A percentile compares a stretch with the other conserved stretches of the same genome.
phyloP scores from a whole-genome alignment of 1,140 invertebrate species.

The Fopius arisanus region DNA sequence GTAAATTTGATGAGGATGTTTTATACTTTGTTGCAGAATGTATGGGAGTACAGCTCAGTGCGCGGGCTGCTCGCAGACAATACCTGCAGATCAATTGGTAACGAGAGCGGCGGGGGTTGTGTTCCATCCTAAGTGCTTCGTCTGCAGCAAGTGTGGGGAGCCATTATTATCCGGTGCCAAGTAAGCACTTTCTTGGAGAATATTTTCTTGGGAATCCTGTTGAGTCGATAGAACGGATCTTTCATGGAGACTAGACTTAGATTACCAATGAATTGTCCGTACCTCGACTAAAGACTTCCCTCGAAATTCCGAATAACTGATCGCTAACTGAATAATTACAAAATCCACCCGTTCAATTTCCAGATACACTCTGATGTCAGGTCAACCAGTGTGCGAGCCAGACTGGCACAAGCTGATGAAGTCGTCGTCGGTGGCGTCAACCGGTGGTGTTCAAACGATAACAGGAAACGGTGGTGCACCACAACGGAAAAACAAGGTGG shows the following conservation, averaged over 20 bases:
- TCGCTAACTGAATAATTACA: too few species aligned
- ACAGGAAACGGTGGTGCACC: constrained; percentile 68
- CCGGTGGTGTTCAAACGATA: constrained; percentile 67
- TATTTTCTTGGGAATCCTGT: neutral
- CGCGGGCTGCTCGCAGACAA: constrained; percentile 86
- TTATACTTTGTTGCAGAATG: constrained; percentile 74
- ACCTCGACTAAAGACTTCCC: too few species aligned
- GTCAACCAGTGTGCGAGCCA: constrained; percentile 87
- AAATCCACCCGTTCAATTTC: constrained; percentile 27
- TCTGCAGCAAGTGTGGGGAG: constrained; percentile 88
- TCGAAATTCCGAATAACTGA: too few species aligned
- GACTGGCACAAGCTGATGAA: constrained; percentile 93
- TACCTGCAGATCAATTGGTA: constrained; percentile 90
- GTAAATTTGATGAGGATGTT: neutral
- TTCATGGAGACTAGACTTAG: too few species aligned
- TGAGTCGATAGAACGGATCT: neutral
- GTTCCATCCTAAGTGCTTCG: constrained; percentile 94
- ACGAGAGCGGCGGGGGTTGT: constrained; percentile 80
- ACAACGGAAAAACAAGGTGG: constrained; percentile 83
- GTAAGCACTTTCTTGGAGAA: constrained; percentile 58
- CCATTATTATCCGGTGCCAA: constrained; percentile 88
- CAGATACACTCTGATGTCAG: constrained; percentile 85
- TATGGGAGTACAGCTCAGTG: constrained; percentile 88
- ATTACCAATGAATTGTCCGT: too few species aligned
- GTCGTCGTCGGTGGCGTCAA: constrained; percentile 57